These are phyloP conservation scores for Drosophila punjabiensis DNA, from an alignment of 1,140 invertebrate species.

Conservation along the genomic window DNA sequence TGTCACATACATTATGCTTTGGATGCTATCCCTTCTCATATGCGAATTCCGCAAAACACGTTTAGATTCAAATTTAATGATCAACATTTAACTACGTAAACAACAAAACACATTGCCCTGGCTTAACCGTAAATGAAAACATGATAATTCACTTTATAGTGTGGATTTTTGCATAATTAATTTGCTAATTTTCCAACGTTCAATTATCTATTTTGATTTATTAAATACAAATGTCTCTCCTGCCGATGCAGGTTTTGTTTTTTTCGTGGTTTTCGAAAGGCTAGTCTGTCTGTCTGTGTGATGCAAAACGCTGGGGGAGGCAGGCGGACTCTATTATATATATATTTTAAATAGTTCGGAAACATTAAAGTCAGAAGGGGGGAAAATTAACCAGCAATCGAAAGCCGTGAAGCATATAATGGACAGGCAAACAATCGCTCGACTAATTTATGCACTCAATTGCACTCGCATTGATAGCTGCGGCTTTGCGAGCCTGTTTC, in stretches of 20 bases:
- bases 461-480: conserved; percentile 24
- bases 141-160: conserved; percentile 26
- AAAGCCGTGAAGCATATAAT: conserved; percentile 27
- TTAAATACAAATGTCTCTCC: conserved; percentile 18
- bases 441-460: conserved; percentile 54
- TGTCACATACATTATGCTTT: conserved; percentile 6
- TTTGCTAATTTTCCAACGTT: conserved; percentile 45
- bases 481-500: conserved; percentile 28
- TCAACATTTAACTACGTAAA: conserved; percentile 68
- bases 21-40: not conserved
- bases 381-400: conserved; percentile 38
- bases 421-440: conserved; percentile 32
- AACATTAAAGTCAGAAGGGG: not conserved
- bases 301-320: conserved; percentile 13
- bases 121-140: conserved; percentile 37
- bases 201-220: conserved; percentile 48
- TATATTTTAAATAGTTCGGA: conserved; percentile 20
- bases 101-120: conserved; percentile 47
- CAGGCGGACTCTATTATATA: conserved; percentile 5
- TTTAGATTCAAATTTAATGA: conserved; percentile 48
- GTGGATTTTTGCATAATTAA: conserved; percentile 49
- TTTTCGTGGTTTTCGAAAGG: conserved; percentile 29
- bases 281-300: conserved; percentile 6
- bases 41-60: conserved; percentile 13
- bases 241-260: conserved; percentile 12